Base-by-base conservation (phyloP, 2,113 vertebrate genomes). In the Burhinus oedicnemus region DNA sequence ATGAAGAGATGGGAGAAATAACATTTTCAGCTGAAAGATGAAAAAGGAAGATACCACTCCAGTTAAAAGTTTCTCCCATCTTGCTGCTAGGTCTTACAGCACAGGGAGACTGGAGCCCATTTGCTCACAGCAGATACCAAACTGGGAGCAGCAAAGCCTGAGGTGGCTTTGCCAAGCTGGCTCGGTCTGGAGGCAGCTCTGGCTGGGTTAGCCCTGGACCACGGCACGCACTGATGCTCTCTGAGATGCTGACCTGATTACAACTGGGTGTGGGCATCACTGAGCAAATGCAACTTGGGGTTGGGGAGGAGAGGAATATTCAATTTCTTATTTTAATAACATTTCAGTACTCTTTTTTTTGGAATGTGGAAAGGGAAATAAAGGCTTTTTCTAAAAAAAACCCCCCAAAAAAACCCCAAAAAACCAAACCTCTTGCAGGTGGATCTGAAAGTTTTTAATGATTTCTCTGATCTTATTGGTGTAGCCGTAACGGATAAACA, bases 311-410 rank as follows among this genome's bases (percentile, higher is more conserved):
- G 27, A 69, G 25, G 32, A 82, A 4, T 9, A 55, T 45, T 9
- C 47, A 38, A 23, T 68, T 32, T 88, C 76, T 55, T 36, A 8
- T 44, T 93, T 74, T 52, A 84, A 17, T 57, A 84, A 93, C 84
- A 96, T 96, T 96, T 97, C 93, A 95, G 40, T 51, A 20, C 25
- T 15, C 30, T n/a, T 54, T 79, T 79, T 84, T 69, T 70, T 71
- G 2, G 4, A 83, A 94, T 16, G 58, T 83, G 19, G 30, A 89
- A 83, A 66, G 38, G 34, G n/a, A 90, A 97, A 95, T 91, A 96
- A 94, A 95, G 23, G 21, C 3, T 42, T 75, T 85, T 91, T 86
- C 5, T 11, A 38, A 49, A 7, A 52, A 22, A 32, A n/a, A 15
- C 29, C 3, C 16, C 40, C 40, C 40, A 40, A 40, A 40, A 40